These are phyloP conservation scores for Augiades crinisus DNA, from an alignment of 2,888 invertebrate species.

Conservation along the genomic window DNA sequence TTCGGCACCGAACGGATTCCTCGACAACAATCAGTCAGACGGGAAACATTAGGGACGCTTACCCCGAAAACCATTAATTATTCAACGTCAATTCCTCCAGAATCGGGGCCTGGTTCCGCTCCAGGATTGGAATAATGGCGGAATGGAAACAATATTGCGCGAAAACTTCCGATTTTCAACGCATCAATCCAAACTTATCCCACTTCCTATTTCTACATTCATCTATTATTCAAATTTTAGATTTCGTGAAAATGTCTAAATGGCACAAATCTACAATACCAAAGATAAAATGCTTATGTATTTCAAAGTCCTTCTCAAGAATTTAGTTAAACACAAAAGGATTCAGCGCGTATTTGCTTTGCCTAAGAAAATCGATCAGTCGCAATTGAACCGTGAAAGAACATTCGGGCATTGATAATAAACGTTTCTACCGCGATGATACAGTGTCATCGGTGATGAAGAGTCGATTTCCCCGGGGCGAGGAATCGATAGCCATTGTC, in stretches of 20 bases:
- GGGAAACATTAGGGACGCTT: constrained; percentile 36
- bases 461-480: constrained; percentile 56
- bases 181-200: constrained; percentile 27
- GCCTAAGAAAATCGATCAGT: background rate
- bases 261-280: no score
- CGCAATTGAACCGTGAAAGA: constrained; percentile 1
- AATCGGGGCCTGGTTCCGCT: constrained; percentile 45
- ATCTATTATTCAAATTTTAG: background rate
- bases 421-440: constrained; percentile 50
- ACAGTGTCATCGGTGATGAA: constrained; percentile 54
- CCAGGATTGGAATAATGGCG: constrained; percentile 51
- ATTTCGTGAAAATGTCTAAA: background rate
- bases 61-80: constrained; percentile 55
- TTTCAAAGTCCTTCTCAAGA: no score
- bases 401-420: constrained; percentile 28
- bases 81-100: constrained; percentile 57
- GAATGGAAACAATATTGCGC: constrained; percentile 51
- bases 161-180: constrained; percentile 34
- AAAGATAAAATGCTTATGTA: no score
- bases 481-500: constrained; percentile 71
- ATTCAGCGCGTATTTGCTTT: no score
- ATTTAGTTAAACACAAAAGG: no score
- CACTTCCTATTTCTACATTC: constrained; percentile 2
- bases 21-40: constrained; percentile 35
- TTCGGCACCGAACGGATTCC: constrained; percentile 35